Conservation (phyloP, 1,140 invertebrate genomes). For the Gonatopus flavifemur region DNA sequence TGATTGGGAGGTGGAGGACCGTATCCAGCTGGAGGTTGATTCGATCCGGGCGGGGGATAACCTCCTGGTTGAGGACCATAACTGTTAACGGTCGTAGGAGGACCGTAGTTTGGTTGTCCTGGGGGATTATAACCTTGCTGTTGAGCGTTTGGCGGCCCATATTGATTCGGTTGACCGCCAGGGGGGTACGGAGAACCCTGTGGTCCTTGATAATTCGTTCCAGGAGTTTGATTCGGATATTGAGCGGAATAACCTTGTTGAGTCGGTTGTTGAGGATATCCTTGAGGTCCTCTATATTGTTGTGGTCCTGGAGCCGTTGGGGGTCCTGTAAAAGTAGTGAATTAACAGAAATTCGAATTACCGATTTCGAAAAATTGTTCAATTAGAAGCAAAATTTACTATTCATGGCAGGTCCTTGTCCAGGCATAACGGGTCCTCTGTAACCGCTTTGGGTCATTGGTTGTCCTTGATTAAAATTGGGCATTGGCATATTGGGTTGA, state of each 20-base stretch:
- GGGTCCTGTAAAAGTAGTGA: slow-evolving; percentile 32
- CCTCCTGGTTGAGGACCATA: slow-evolving; percentile 52
- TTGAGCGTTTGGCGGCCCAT: slow-evolving; percentile 48
- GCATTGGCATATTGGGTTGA: slow-evolving; percentile 58
- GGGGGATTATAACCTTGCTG: slow-evolving; percentile 48
- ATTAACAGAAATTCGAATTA: not conserved
- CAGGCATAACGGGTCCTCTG: slow-evolving; percentile 53
- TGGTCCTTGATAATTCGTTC: slow-evolving; percentile 52
- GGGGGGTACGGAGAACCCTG: slow-evolving; percentile 45
- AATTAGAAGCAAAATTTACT: slow-evolving; percentile 31
- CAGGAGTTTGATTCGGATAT: slow-evolving; percentile 56
- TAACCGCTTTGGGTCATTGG: slow-evolving; percentile 55
- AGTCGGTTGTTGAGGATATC: slow-evolving; percentile 61
- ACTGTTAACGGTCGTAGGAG: slow-evolving; percentile 51
- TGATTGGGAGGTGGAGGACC: slow-evolving; percentile 55
- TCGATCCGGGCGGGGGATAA: slow-evolving; percentile 46
- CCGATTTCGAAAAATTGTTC: not conserved
- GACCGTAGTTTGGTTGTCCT: slow-evolving; percentile 52
- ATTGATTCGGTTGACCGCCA: slow-evolving; percentile 51
- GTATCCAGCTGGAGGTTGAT: slow-evolving; percentile 49
- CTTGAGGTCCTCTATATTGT: slow-evolving; percentile 59
- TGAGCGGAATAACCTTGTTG: slow-evolving; percentile 60
- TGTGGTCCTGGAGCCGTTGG: slow-evolving; percentile 52
- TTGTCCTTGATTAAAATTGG: slow-evolving; percentile 60
- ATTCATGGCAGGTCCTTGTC: slow-evolving; percentile 50